Conservation (phyloP, 2,113 vertebrate species). For the Petroica traversi region DNA sequence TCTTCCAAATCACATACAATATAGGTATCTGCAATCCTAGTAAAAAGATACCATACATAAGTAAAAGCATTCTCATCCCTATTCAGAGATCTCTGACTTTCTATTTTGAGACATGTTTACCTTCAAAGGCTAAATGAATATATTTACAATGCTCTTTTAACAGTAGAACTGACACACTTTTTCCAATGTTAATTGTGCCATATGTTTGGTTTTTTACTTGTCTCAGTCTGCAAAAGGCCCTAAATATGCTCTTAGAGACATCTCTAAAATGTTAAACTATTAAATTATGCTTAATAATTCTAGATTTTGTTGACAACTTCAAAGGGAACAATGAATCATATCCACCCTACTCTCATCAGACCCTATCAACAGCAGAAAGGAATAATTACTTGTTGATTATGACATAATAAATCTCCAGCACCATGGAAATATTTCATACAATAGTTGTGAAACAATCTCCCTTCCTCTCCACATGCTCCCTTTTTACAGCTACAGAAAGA, state of each 20-base stretch:
- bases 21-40: background rate
- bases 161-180: background rate
- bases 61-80: background rate
- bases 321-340: background rate
- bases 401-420: background rate
- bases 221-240: background rate
- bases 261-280: conserved; percentile 2
- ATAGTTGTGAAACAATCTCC: conserved; percentile 9
- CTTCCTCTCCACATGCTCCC: background rate
- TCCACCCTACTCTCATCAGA: background rate
- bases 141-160: background rate
- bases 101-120: background rate
- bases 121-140: background rate
- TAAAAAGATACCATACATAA: background rate
- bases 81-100: background rate
- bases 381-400: conserved; percentile 38
- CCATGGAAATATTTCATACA: background rate
- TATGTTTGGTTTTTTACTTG: background rate
- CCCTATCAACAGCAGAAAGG: background rate
- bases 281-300: background rate
- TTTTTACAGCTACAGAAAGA: background rate
- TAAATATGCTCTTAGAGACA: background rate
- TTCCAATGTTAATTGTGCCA: background rate
- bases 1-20: background rate
- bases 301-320: background rate